A percentile compares a stretch with the other conserved stretches of the same genome.
Conservation (phyloP, 1,140 invertebrate species). For the Drosophila tropicalis region DNA sequence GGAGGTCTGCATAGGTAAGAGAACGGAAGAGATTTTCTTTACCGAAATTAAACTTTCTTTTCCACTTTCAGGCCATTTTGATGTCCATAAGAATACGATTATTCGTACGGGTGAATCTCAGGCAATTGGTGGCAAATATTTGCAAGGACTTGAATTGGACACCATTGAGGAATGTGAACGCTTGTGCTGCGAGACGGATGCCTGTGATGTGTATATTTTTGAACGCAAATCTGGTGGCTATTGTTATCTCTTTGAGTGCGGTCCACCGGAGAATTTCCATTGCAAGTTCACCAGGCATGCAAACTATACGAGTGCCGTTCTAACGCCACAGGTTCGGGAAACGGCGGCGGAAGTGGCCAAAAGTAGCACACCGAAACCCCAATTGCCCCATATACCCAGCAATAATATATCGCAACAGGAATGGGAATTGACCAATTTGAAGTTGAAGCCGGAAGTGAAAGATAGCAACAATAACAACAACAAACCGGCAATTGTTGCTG, state of each 20-base stretch:
- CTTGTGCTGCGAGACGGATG: conserved; percentile 92
- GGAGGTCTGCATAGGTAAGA: conserved; percentile 75
- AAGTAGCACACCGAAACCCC: conserved; percentile 59
- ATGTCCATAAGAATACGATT: conserved; percentile 94
- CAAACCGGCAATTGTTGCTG: conserved; percentile 48
- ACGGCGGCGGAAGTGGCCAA: conserved; percentile 30
- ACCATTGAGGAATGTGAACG: conserved; percentile 91
- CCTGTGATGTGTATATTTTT: conserved; percentile 95
- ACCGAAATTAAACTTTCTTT: background rate
- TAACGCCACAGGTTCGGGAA: conserved; percentile 84
- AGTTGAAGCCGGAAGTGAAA: conserved; percentile 68
- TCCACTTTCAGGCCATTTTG: conserved; percentile 87
- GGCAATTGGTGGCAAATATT: conserved; percentile 93
- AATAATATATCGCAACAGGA: conserved; percentile 87
- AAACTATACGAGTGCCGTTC: conserved; percentile 94
- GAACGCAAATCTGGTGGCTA: conserved; percentile 95
- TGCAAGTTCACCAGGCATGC: conserved; percentile 95
- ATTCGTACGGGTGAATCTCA: conserved; percentile 95
- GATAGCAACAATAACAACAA: conserved; percentile 24
- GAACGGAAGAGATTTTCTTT: no score
- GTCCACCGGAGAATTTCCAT: conserved; percentile 93
- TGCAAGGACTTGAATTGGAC: conserved; percentile 92
- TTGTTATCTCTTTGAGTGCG: conserved; percentile 96
- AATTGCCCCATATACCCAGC: conserved; percentile 66
- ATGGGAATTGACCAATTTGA: conserved; percentile 88